Base-by-base conservation (phyloP, 2,888 invertebrate genomes). In the Sminthurinus aureus region DNA sequence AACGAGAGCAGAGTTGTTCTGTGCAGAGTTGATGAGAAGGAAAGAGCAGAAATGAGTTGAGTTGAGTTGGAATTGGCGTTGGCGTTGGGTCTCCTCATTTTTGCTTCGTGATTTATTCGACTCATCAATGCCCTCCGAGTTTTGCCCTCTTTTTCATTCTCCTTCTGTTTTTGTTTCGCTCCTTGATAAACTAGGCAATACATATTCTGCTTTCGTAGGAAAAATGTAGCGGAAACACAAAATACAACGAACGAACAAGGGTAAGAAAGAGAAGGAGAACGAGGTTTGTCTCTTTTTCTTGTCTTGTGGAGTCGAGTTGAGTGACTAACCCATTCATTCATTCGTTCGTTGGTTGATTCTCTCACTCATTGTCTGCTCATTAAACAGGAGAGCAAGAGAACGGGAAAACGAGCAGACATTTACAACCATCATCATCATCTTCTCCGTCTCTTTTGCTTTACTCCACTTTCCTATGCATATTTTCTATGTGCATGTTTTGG, bases 331-430 rank as follows among this genome's bases (percentile, higher is more conserved):
- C 64, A 83, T 66, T 75, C 79, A 83, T 83, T 83, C 79, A 38
- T 6, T 38, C 38, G 1, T 38, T 38, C 6, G 3, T 38, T 6
- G 3, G 1, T 38, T 38, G 3, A 1, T 38, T 38, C 38, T 38
- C 38, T 38, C 38, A 4, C 38, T 38, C 38, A 83, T 83, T 80
- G 76, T 51, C 83, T 83, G 79, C 83, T 83, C 83, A 83, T 83
- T 83, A 83, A 83, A 18, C 80, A 69, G 6, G 38, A 38, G 38
- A 38, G 6, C 38, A 38, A 26, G 67, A 52, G 15, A 20, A 69
- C 18, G 12, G 78, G 58, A 78, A 20, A 64, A 38, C n/a, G 67
- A 26, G 24, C 18, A 11, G 8, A 38, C 64, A 67, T 73, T 26
- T 74, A 15, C 18, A 12, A 18, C 50, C 67, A 18, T 76, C 76